These are phyloP conservation scores for Geotrypetes seraphini DNA, from an alignment of 2,797 vertebrate species.

Conservation along the genomic window DNA sequence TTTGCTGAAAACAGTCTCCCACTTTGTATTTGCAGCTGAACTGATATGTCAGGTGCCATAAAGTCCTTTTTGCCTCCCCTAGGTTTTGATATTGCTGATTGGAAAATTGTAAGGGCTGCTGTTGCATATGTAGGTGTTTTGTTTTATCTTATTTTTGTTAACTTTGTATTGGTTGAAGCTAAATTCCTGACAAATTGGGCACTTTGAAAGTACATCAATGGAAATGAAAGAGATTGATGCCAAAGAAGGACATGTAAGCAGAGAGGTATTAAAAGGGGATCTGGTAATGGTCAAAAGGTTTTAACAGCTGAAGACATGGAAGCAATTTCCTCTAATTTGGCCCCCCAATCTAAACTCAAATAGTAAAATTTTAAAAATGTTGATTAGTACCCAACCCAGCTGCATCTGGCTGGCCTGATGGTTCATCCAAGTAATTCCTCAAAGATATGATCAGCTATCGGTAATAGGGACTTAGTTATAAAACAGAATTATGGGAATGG, in stretches of 20 bases:
- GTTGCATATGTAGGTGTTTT: no score
- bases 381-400: constrained; percentile 72
- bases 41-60: no score
- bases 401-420: constrained; percentile 95
- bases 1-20: no score
- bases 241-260: constrained; percentile 4
- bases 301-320: constrained; percentile 50
- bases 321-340: constrained; percentile 63
- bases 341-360: constrained; percentile 79
- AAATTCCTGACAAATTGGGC: not conserved
- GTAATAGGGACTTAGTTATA: constrained; percentile 72
- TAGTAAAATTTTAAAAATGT: constrained; percentile 87
- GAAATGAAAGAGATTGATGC: constrained; percentile 7
- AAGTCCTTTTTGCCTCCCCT: no score
- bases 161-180: not conserved
- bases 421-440: constrained; percentile 62
- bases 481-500: constrained; percentile 59
- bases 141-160: no score
- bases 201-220: not conserved
- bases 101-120: no score
- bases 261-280: constrained; percentile 5
- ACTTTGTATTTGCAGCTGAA: no score
- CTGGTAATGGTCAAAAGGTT: constrained; percentile 27
- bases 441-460: constrained; percentile 58
- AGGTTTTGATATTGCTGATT: no score